These are phyloP conservation scores for Uromys caudimaculatus DNA, from an alignment of 2,797 vertebrate genomes.

Conservation along the genomic window DNA sequence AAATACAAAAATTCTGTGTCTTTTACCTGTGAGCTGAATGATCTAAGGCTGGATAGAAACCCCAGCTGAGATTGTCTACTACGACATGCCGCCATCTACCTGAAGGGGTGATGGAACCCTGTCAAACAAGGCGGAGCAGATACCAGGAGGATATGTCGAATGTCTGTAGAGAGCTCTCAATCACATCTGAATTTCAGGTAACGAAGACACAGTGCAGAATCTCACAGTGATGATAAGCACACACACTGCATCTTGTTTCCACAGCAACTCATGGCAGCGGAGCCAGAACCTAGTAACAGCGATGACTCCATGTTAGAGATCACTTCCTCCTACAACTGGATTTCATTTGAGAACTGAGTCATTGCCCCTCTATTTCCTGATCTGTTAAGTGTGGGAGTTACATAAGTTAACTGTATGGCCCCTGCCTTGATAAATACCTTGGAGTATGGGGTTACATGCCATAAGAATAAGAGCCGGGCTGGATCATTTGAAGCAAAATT, in stretches of 20 bases:
- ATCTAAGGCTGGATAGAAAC: not conserved
- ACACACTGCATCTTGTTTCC: fast-evolving
- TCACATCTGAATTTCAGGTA: not conserved
- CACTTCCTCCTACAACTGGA: not conserved
- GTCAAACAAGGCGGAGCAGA: not conserved
- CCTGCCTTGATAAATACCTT: not conserved
- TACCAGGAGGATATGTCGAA: not conserved
- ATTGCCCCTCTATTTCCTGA: not conserved
- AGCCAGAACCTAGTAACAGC: not conserved
- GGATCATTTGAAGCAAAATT: not conserved
- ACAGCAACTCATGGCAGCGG: not conserved
- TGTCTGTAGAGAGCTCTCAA: not conserved
- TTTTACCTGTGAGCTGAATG: not conserved
- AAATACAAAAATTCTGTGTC: not conserved
- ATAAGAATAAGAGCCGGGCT: not conserved
- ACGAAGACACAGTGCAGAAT: not conserved
- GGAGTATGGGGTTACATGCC: not conserved
- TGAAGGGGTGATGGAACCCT: fast-evolving
- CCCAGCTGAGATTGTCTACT: not conserved
- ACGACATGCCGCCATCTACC: not conserved
- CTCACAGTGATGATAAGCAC: not conserved
- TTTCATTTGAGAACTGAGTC: not conserved
- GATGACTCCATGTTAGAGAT: not conserved
- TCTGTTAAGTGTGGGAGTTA: not conserved
- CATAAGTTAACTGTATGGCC: not conserved